Conservation (phyloP, 2,113 vertebrate species). For the Willisornis vidua region DNA sequence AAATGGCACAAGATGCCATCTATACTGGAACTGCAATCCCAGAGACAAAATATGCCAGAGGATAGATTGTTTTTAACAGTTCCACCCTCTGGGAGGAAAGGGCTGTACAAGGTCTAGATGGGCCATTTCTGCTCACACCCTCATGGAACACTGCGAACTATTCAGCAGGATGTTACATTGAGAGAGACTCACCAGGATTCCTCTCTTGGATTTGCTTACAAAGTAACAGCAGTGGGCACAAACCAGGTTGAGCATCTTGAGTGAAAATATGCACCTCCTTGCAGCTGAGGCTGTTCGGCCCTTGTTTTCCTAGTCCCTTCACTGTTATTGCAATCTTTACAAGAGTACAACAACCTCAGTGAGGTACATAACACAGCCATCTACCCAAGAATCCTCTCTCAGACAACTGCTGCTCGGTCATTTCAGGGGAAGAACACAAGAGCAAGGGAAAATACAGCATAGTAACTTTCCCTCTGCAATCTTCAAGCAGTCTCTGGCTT, state of each 20-base stretch:
- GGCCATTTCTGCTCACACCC: neutral
- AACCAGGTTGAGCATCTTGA: neutral
- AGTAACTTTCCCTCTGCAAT: neutral
- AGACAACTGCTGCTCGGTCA: neutral
- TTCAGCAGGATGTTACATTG: neutral
- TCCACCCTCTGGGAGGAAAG: neutral
- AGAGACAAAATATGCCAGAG: neutral
- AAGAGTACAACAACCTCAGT: neutral
- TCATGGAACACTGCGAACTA: neutral
- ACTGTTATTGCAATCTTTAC: neutral
- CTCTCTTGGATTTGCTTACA: neutral
- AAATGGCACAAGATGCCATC: slow-evolving; percentile 16
- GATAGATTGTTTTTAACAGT: slow-evolving; percentile 13
- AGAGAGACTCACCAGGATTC: neutral
- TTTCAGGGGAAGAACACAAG: neutral
- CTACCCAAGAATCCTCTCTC: neutral
- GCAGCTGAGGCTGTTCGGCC: neutral
- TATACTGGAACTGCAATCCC: neutral
- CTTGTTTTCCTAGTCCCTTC: neutral
- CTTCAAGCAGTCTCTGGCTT: neutral
- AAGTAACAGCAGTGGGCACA: neutral
- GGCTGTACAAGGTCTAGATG: neutral
- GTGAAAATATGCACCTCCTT: neutral
- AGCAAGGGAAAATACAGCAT: neutral
- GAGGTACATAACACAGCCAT: neutral